These are phyloP conservation scores for Penaeus monodon DNA, from an alignment of 2,888 invertebrate genomes.

Conservation along the genomic window DNA sequence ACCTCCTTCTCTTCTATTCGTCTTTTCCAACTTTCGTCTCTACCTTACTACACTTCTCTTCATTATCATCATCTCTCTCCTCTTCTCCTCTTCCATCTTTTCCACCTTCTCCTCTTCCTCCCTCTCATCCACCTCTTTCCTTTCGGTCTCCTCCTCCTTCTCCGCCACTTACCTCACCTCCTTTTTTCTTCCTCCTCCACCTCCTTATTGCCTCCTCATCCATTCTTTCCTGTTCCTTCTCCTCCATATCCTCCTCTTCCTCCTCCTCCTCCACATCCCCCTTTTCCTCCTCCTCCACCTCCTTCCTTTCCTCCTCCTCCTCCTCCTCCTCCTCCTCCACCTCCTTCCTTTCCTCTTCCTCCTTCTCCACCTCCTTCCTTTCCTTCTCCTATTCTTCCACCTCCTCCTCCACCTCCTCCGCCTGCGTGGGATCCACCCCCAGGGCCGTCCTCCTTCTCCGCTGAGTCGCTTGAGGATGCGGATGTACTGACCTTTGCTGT, in stretches of 20 bases:
- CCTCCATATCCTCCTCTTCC: not conserved
- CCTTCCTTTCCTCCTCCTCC: no score
- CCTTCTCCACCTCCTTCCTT: no score
- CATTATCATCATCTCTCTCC: constrained; percentile 6
- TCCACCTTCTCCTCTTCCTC: not conserved
- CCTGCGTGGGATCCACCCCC: no score
- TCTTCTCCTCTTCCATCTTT: not conserved
- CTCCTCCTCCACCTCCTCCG: no score
- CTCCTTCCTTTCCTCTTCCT: no score
- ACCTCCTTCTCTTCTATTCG: not conserved
- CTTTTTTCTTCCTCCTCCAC: not conserved
- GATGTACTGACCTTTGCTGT: no score
- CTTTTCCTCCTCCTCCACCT: not conserved
- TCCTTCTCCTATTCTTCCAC: no score
- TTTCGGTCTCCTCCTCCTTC: not conserved
- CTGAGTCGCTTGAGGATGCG: no score
- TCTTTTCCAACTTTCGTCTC: no score
- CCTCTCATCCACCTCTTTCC: not conserved
- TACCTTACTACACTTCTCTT: constrained; percentile 7
- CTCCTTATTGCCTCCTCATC: not conserved
- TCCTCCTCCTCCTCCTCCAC: no score
- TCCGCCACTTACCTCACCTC: no score
- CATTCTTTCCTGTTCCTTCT: not conserved
- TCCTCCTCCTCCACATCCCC: not conserved
- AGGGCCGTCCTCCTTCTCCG: no score